Evolutionary conservation across 2,888 invertebrate genomes (phyloP).

Genomic region (Apamea epomidion): DNA sequence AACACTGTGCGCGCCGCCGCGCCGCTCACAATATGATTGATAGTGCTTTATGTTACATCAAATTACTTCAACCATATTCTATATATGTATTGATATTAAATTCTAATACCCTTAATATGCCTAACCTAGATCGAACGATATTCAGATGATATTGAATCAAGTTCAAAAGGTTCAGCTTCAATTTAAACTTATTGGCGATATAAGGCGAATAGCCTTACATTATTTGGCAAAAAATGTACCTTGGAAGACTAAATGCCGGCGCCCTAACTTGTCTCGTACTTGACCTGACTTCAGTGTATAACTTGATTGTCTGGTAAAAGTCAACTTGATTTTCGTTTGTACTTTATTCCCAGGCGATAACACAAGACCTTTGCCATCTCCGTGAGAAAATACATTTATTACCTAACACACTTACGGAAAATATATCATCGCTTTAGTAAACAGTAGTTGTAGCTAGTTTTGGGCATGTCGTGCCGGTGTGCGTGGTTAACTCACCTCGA

Average conservation of each 20-base stretch:
- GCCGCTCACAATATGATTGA: conserved; percentile 82
- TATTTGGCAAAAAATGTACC: conserved; percentile 27
- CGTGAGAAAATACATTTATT: conserved; percentile 55
- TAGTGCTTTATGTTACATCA: conserved; percentile 80
- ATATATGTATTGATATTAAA: conserved; percentile 54
- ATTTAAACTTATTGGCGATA: conserved; percentile 39
- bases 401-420: conserved; percentile 45
- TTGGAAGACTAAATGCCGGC: conserved; percentile 27
- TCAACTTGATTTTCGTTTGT: conserved; percentile 56
- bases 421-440: conserved; percentile 42
- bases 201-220: conserved; percentile 40
- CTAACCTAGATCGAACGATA: conserved; percentile 45
- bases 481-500: conserved; percentile 27
- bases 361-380: conserved; percentile 37
- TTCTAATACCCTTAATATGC: conserved; percentile 41
- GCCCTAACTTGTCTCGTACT: conserved; percentile 41
- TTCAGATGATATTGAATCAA: conserved; percentile 33
- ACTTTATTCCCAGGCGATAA: conserved; percentile 61
- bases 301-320: conserved; percentile 63
- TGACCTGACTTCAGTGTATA: conserved; percentile 60
- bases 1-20: conserved; percentile 76
- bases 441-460: conserved; percentile 15
- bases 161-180: conserved; percentile 20
- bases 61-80: conserved; percentile 76
- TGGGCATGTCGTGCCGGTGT: conserved; percentile 22